phyloP scores from a whole-genome alignment of 1,140 invertebrate genomes.

The Bombus vancouverensis region DNA sequence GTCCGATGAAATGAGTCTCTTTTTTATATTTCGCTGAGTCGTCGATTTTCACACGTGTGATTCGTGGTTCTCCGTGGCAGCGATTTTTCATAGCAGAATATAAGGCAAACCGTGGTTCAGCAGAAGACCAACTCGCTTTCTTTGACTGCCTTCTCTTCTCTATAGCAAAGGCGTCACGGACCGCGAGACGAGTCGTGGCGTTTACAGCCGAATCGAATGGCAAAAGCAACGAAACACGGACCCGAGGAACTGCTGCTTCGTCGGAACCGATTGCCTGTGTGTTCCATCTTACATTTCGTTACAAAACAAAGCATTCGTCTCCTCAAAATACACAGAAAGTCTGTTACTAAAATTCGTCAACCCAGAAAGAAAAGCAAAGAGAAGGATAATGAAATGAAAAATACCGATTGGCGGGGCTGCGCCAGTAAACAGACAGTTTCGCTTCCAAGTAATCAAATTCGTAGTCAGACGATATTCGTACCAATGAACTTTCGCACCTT shows the following conservation, averaged over 20 bases:
- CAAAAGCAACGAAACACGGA: constrained; percentile 64
- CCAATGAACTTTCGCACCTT: too few relatives aligned
- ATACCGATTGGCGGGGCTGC: not conserved
- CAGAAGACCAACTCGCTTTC: not conserved
- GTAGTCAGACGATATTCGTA: too few relatives aligned
- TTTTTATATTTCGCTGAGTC: not conserved
- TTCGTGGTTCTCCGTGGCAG: not conserved
- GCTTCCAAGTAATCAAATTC: too few relatives aligned
- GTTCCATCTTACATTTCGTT: constrained; percentile 32
- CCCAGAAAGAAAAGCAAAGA: too few relatives aligned
- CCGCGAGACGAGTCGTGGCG: constrained; percentile 65
- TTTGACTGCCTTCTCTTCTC: constrained; percentile 30
- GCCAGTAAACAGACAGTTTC: too few relatives aligned
- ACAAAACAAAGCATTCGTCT: not conserved
- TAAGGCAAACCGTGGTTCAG: not conserved
- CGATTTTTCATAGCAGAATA: constrained; percentile 39
- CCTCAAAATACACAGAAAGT: too few relatives aligned
- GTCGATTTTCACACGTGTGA: constrained; percentile 5
- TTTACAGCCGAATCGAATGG: constrained; percentile 77
- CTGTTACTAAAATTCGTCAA: not conserved
- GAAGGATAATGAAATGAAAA: not conserved
- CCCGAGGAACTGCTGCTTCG: constrained; percentile 60
- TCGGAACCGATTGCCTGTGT: constrained; percentile 63
- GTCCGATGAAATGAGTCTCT: not conserved
- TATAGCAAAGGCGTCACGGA: constrained; percentile 9